Base-by-base conservation (phyloP, 2,797 vertebrate genomes). In the Petrocephalus schoutedeni region DNA sequence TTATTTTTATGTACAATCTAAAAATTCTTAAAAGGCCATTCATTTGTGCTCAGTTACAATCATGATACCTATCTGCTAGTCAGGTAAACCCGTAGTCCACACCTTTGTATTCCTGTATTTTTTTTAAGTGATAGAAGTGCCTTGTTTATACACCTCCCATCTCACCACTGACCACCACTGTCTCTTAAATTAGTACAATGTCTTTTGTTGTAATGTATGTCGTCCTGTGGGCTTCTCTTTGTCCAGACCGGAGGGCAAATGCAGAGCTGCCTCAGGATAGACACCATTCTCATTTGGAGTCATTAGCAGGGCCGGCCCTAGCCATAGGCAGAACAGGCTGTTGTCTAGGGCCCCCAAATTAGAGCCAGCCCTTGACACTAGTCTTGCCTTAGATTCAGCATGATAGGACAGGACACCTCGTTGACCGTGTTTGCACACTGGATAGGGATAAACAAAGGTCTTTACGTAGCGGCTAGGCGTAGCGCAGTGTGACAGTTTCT, bases 1-100 rank as follows among this genome's bases (percentile, higher is more conserved):
- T 28, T 28, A 16, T 49, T 88, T 1, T 49, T 74, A 77, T 58
- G 53, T 67, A 53, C 67, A 32, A 36, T 49, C 7, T 32, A 19
- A 71, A 77, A 59, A 49, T 10, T 21, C 53, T 41, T 74, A 89
- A 49, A 61, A 28, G n/a, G 28, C 90, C 71, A 87, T 90, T 90
- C 90, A 87, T 87, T 89, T 91, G 71, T 92, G 74, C 90, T 61
- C 86, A 14, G 67, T 87, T 21, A 61, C 82, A 87, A 71, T 56
- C 85, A 59, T n/a, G 23, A 28, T 89, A 90, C 83, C 90, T 93
- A 92, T 94, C 91, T 94, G 93, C 91, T 91, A 93, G 92, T 92
- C 92, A 93, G 93, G 91, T 92, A 92, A 88, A 53, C 90, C 90
- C 51, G 12, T 59, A n/a, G 89, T 89, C 89, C 58, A 54, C 53